phyloP scores from a whole-genome alignment of 2,113 vertebrate genomes.

The Connochaetes taurinus region DNA sequence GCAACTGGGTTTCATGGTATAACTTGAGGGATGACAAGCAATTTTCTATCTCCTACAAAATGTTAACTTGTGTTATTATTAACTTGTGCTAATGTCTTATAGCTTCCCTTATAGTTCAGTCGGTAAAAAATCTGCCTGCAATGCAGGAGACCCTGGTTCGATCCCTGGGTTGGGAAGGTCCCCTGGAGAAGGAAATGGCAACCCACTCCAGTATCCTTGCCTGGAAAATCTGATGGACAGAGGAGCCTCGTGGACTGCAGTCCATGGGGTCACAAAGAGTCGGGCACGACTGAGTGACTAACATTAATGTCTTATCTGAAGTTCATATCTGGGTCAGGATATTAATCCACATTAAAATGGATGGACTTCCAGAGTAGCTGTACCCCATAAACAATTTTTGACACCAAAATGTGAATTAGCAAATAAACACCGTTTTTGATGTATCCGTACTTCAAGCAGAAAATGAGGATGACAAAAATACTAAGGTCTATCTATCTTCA shows the following conservation, averaged over 20 bases:
- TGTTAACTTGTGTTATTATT: background rate
- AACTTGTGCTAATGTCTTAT: background rate
- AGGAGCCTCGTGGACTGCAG: too few species aligned
- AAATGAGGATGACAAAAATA: background rate
- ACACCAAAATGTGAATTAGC: background rate
- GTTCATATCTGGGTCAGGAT: background rate
- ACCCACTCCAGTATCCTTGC: too few species aligned
- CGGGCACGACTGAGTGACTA: too few species aligned
- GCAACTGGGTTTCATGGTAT: background rate
- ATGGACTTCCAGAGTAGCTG: background rate
- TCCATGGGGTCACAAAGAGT: too few species aligned
- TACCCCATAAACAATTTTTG: background rate
- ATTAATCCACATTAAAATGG: background rate
- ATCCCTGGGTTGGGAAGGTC: too few species aligned
- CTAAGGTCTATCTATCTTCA: background rate
- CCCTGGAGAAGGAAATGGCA: too few species aligned
- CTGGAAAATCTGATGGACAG: too few species aligned
- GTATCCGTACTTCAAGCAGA: background rate
- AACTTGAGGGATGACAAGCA: background rate
- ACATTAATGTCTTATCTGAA: background rate
- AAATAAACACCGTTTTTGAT: background rate
- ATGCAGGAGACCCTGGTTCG: fast-evolving
- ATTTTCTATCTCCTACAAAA: background rate
- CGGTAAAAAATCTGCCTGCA: too few species aligned
- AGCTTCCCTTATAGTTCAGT: too few species aligned